phyloP scores from a whole-genome alignment of 2,113 vertebrate species.

The Ceyx cyanopectus region DNA sequence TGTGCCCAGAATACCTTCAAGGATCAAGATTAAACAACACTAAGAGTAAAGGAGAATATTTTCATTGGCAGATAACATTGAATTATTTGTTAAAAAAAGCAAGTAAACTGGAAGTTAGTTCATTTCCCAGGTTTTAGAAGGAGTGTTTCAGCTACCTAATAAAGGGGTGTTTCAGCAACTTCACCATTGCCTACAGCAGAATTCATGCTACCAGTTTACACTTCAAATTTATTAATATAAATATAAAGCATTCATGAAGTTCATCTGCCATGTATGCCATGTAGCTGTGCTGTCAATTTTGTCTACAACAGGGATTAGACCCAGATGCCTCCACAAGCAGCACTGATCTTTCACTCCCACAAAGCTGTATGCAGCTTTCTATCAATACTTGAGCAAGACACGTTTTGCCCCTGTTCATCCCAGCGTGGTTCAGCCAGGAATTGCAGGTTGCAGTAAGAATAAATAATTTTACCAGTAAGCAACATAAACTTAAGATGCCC shows the following conservation, averaged over 20 bases:
- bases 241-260: background rate
- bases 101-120: background rate
- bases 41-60: background rate
- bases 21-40: background rate
- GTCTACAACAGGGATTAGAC: background rate
- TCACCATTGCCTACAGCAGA: background rate
- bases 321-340: conserved; percentile 19
- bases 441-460: conserved; percentile 38
- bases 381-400: conserved; percentile 28
- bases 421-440: background rate
- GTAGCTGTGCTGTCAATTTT: conserved; percentile 22
- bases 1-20: background rate
- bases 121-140: background rate
- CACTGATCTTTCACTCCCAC: conserved; percentile 17
- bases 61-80: background rate
- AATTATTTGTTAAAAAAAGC: background rate
- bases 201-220: background rate
- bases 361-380: background rate
- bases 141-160: background rate
- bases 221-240: background rate
- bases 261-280: background rate
- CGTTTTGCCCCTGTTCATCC: conserved; percentile 29
- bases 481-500: conserved; percentile 32
- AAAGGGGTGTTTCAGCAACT: background rate
- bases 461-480: conserved; percentile 28